phyloP scores from a whole-genome alignment of 2,113 vertebrate genomes.

The Steatornis caripensis region DNA sequence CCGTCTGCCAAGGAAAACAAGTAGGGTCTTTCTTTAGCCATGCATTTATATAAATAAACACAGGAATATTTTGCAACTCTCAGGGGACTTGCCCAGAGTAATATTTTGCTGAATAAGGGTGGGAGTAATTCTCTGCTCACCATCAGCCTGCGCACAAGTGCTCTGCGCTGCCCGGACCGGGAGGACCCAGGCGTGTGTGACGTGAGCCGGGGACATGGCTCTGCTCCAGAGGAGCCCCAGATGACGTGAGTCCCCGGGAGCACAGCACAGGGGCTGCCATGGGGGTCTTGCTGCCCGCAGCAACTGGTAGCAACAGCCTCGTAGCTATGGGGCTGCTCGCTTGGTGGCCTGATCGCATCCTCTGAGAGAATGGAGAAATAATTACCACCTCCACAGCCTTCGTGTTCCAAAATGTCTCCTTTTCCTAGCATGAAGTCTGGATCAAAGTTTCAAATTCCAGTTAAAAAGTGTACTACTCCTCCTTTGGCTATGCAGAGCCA shows the following conservation, averaged over 20 bases:
- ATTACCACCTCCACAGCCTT: not conserved
- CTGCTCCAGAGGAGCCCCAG: not conserved
- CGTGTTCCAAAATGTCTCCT: not conserved
- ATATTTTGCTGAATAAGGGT: slow-evolving; percentile 21
- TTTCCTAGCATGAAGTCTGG: not conserved
- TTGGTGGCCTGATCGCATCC: not conserved
- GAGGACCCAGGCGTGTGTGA: not conserved
- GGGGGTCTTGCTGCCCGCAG: not conserved
- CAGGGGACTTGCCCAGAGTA: not conserved
- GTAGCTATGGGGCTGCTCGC: not conserved
- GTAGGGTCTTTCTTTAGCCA: slow-evolving; percentile 41
- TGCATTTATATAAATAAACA: slow-evolving; percentile 45
- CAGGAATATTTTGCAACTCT: slow-evolving; percentile 8
- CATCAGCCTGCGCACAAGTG: not conserved
- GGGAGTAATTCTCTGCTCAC: not conserved
- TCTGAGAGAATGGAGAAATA: not conserved
- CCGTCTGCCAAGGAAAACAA: slow-evolving; percentile 33
- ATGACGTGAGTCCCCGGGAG: not conserved
- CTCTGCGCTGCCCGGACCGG: not conserved
- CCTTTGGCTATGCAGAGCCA: not conserved
- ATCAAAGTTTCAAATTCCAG: not conserved
- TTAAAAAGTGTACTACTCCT: not conserved
- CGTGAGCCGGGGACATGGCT: not conserved
- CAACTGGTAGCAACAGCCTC: not conserved
- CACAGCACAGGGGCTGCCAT: rapidly evolving